phyloP scores from a whole-genome alignment of 2,113 vertebrate genomes.

The Calidris pugnax region DNA sequence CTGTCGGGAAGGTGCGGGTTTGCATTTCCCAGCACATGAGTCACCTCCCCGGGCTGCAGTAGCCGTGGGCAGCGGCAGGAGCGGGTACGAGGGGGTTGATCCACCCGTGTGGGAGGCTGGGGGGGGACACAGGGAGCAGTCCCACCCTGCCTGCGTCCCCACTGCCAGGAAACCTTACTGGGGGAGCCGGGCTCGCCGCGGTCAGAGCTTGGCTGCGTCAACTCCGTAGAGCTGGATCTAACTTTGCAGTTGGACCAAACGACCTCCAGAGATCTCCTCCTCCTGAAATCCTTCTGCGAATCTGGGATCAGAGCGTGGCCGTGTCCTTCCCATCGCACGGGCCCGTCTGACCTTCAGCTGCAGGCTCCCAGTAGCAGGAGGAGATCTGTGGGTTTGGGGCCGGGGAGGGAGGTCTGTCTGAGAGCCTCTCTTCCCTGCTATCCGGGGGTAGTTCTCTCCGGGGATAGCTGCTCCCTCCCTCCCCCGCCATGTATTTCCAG shows the following conservation, averaged over 20 bases:
- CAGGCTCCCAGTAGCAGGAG: background rate
- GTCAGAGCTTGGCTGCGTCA: background rate
- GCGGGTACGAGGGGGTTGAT: slow-evolving; percentile 54
- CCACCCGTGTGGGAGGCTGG: slow-evolving; percentile 48
- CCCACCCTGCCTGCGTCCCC: slow-evolving; percentile 56
- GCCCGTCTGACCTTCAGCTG: background rate
- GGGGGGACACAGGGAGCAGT: slow-evolving; percentile 26
- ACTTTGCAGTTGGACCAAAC: background rate
- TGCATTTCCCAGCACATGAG: slow-evolving; percentile 79
- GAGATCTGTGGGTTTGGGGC: background rate
- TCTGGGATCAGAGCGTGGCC: slow-evolving; percentile 2
- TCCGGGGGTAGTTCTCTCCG: background rate
- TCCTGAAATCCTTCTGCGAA: slow-evolving; percentile 30
- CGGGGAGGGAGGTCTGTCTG: slow-evolving; percentile 8
- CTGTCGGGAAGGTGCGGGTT: slow-evolving; percentile 75
- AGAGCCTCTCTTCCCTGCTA: background rate
- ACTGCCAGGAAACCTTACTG: slow-evolving; percentile 28
- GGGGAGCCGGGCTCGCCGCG: background rate
- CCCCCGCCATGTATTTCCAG: background rate
- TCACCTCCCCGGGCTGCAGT: slow-evolving; percentile 70
- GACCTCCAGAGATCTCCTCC: slow-evolving; percentile 45
- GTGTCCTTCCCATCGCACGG: background rate
- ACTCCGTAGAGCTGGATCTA: background rate
- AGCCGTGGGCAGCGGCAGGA: slow-evolving; percentile 68
- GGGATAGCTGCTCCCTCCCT: background rate